Conservation (phyloP, 1,140 invertebrate species). For the Musca vetustissima region DNA sequence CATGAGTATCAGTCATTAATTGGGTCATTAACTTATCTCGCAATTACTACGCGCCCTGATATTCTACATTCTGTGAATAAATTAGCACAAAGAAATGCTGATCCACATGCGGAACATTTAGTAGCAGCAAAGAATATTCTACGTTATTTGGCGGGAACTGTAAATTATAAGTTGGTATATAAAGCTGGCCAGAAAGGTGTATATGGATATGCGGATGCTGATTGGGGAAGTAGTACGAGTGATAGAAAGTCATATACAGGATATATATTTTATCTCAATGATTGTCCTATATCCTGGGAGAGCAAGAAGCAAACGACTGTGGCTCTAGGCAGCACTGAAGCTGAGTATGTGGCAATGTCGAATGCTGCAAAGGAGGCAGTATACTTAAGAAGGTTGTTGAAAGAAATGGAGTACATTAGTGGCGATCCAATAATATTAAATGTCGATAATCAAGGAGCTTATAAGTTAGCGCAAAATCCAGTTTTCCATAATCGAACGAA, state of each 20-base stretch:
- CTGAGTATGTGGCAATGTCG: constrained; percentile 56
- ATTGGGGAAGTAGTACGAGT: constrained; percentile 47
- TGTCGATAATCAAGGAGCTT: constrained; percentile 31
- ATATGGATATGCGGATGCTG: constrained; percentile 27
- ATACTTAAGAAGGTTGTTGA: constrained; percentile 39
- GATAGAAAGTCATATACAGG: constrained; percentile 38
- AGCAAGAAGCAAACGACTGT: constrained; percentile 30
- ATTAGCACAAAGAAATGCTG: constrained; percentile 41
- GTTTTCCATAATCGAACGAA: constrained; percentile 50
- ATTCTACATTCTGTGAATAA: constrained; percentile 48
- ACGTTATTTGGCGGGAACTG: constrained; percentile 25
- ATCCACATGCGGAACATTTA: constrained; percentile 39
- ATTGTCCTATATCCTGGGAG: constrained; percentile 34
- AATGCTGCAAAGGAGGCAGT: constrained; percentile 53
- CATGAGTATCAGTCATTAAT: constrained; percentile 35
- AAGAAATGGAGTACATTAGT: constrained; percentile 28
- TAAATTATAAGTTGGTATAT: constrained; percentile 22
- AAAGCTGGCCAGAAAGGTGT: constrained; percentile 12
- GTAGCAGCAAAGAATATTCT: constrained; percentile 27
- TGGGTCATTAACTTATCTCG: constrained; percentile 50
- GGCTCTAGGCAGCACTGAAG: constrained; percentile 33
- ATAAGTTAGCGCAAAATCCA: constrained; percentile 39
- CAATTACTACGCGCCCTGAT: constrained; percentile 50
- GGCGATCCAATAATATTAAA: constrained; percentile 12
- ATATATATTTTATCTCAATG: constrained; percentile 28